These are phyloP conservation scores for Oxystoma pomonae DNA, from an alignment of 2,888 invertebrate species.

Conservation along the genomic window DNA sequence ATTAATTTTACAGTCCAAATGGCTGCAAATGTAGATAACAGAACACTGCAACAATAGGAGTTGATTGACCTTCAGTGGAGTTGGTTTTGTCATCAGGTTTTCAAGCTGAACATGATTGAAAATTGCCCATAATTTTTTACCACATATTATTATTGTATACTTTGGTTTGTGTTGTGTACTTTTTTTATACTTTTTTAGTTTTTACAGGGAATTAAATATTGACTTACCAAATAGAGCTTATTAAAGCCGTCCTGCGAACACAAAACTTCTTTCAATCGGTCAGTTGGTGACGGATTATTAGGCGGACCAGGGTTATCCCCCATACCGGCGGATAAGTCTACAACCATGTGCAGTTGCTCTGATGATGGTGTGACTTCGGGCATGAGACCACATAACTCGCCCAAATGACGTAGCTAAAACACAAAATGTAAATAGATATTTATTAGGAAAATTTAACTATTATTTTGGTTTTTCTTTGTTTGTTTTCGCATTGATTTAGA, in stretches of 20 bases:
- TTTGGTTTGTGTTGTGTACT: too few species aligned
- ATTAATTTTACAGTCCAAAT: too few species aligned
- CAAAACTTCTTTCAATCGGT: constrained; percentile 83
- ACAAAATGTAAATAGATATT: too few species aligned
- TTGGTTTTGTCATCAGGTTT: too few species aligned
- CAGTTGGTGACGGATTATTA: constrained; percentile 60
- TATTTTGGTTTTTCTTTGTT: too few species aligned
- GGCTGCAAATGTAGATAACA: not conserved
- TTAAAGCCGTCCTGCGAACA: constrained; percentile 87
- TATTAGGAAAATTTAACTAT: too few species aligned
- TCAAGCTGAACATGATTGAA: too few species aligned
- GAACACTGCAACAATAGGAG: not conserved
- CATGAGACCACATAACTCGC: constrained; percentile 85
- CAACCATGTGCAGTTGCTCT: constrained; percentile 85
- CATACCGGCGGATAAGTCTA: constrained; percentile 88
- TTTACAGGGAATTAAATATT: not conserved
- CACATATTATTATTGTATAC: too few species aligned
- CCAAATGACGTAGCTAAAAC: constrained; percentile 74
- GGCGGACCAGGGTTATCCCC: constrained; percentile 63
- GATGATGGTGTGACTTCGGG: constrained; percentile 79
- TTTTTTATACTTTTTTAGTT: too few species aligned
- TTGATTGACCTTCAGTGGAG: too few species aligned
- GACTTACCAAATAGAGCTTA: constrained; percentile 73
- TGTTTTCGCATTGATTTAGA: too few species aligned
- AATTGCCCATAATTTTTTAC: too few species aligned